These are phyloP conservation scores for Perognathus longimembris DNA, from an alignment of 2,113 vertebrate species.

Conservation along the genomic window DNA sequence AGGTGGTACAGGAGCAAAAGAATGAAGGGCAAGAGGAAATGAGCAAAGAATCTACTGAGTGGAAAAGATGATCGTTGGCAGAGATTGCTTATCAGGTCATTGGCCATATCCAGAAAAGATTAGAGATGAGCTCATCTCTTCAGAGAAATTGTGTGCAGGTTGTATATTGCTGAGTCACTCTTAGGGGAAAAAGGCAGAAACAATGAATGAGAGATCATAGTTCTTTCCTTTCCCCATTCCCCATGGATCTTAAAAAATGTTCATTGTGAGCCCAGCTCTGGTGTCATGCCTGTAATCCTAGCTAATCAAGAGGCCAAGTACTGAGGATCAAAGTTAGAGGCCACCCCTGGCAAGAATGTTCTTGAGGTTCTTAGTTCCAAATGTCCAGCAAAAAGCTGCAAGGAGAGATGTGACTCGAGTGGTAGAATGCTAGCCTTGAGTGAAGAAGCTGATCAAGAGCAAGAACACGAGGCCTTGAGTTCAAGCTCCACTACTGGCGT, in stretches of 20 bases:
- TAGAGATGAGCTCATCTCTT: background rate
- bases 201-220: background rate
- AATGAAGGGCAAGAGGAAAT: background rate
- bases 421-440: no score
- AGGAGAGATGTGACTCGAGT: no score
- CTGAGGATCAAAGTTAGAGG: no score
- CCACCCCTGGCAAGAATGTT: no score
- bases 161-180: background rate
- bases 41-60: background rate
- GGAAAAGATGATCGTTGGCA: background rate
- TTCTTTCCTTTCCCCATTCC: background rate
- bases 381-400: no score
- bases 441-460: no score
- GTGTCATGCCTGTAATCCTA: no score
- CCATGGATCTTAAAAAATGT: background rate
- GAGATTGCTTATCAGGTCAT: background rate
- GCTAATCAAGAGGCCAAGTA: no score
- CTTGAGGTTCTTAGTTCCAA: no score
- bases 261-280: no score
- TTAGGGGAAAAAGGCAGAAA: background rate
- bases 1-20: background rate
- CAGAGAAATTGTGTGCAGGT: background rate
- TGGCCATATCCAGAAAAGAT: background rate
- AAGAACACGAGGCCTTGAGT: no score
- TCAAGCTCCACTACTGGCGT: no score